Base-by-base conservation (phyloP, 2,888 invertebrate genomes). In the Dasypogon diadema region DNA sequence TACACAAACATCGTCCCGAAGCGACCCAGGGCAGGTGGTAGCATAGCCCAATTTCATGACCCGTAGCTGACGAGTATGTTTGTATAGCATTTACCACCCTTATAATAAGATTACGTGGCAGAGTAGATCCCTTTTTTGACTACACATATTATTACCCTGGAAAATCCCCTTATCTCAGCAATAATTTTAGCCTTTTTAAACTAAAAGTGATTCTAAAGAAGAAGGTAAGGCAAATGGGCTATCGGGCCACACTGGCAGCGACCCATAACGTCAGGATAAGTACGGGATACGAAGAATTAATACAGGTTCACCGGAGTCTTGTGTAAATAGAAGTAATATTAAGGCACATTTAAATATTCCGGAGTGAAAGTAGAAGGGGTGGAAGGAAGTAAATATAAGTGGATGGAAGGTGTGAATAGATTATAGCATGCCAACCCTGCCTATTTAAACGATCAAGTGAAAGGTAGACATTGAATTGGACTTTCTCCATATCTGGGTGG, bases 91-190 rank as follows among this genome's bases (percentile, higher is more conserved):
- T 65, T 65, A 48, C 65, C 65, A 65, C 48, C 65, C 65, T 46
- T 65, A 65, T 65, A 65, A 65, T 65, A 48, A 65, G 65, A 65
- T 65, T 65, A 65, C 65, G 48, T 65, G 65, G 65, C 65, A 65
- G 48, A 65, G n/a, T 46, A 48, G 42, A 65, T 65, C 42, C 65
- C 65, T 65, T 65, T 65, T 65, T 65, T 65, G 65, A 65, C 65
- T 65, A 65, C 65, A 65, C 65, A 65, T 65, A 65, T 65, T 65
- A 65, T 65, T 65, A 65, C 65, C 65, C 65, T 10, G 24, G 48
- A 65, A 42, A 65, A 65, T 46, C 60, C 37, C 48, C 65, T 65
- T 65, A 65, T 65, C 65, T 65, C 65, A 65, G 65, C 65, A 65
- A 65, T 65, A 65, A 65, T 65, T 65, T 65, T 65, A 48, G 65